Evolutionary conservation across 1,140 invertebrate genomes (phyloP).

Genomic region (Chrysomallon squamiferum): DNA sequence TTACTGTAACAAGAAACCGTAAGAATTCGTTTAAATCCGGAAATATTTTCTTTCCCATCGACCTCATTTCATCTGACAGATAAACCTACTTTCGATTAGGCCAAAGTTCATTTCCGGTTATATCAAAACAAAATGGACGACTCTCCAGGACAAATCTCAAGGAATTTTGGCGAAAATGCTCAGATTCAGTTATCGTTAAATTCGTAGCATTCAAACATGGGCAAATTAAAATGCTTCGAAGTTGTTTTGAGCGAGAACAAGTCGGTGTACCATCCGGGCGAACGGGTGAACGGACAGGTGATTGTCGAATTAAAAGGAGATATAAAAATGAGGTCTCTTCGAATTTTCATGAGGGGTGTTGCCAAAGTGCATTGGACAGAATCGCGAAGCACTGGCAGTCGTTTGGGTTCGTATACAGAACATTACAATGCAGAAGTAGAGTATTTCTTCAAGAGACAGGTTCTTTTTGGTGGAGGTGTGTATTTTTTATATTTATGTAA

Average conservation of each 20-base stretch:
- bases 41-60: too few relatives aligned
- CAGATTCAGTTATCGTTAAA: neutral
- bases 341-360: slow-evolving; percentile 65
- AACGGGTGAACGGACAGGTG: slow-evolving; percentile 63
- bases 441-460: slow-evolving; percentile 65
- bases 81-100: neutral
- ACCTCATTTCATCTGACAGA: too few relatives aligned
- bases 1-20: too few relatives aligned
- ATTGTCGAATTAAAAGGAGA: slow-evolving; percentile 66
- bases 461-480: slow-evolving; percentile 65
- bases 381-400: slow-evolving; percentile 64
- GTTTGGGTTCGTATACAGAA: slow-evolving; percentile 66
- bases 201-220: slow-evolving; percentile 52
- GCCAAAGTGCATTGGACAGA: slow-evolving; percentile 68
- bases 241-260: slow-evolving; percentile 63
- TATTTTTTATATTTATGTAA: too few relatives aligned
- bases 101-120: slow-evolving; percentile 5
- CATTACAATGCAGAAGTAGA: slow-evolving; percentile 67
- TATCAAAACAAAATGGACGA: slow-evolving; percentile 6
- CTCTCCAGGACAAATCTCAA: slow-evolving; percentile 1
- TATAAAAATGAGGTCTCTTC: slow-evolving; percentile 64
- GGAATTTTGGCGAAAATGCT: neutral
- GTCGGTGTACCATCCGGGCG: slow-evolving; percentile 65
- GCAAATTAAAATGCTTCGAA: slow-evolving; percentile 66
- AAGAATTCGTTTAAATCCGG: too few relatives aligned